These are phyloP conservation scores for Myocastor coypus DNA, from an alignment of 2,113 vertebrate species.

Conservation along the genomic window DNA sequence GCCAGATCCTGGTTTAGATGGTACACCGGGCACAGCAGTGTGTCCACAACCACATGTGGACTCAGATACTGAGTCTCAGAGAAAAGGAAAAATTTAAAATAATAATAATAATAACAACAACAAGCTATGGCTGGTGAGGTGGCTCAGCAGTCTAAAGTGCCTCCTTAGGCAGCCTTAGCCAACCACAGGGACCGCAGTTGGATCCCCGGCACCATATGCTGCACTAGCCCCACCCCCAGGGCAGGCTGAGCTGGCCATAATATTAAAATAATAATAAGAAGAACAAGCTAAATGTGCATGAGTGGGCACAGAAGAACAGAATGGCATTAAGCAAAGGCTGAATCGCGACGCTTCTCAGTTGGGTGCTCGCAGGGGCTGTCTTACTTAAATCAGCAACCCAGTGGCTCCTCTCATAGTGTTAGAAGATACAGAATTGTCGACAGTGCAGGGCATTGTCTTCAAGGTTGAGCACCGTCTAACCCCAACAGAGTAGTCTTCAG, in stretches of 20 bases:
- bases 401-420: neutral
- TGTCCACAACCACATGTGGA: neutral
- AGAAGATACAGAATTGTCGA: neutral
- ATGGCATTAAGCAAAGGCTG: neutral
- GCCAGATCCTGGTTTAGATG: neutral
- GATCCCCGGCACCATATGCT: too few relatives aligned
- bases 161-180: too few relatives aligned
- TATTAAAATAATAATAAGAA: too few relatives aligned
- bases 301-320: neutral
- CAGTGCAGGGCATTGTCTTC: neutral
- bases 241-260: too few relatives aligned
- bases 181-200: too few relatives aligned
- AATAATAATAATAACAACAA: too few relatives aligned
- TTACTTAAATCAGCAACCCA: neutral
- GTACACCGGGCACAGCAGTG: too few relatives aligned
- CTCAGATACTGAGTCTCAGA: conserved; percentile 5
- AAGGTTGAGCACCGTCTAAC: neutral
- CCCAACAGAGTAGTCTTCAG: neutral
- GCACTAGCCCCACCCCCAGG: too few relatives aligned
- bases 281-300: neutral
- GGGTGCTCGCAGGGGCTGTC: neutral
- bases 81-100: neutral
- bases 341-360: neutral
- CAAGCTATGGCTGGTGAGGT: too few relatives aligned
- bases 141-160: too few relatives aligned